Base-by-base conservation (phyloP, 2,888 invertebrate species). In the Drosophila barbarae region DNA sequence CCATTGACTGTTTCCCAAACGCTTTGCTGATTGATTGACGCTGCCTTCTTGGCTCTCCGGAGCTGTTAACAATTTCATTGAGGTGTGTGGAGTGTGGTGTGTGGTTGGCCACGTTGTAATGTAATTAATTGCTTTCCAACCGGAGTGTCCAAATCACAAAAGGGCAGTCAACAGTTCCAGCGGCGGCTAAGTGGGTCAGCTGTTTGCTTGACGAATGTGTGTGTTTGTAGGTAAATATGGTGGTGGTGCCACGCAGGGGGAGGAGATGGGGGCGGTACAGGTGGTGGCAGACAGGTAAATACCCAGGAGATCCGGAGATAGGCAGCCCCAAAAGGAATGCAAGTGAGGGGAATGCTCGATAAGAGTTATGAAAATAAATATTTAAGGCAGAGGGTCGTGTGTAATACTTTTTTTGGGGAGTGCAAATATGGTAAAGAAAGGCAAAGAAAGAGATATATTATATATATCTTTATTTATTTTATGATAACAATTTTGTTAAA, bases 61-160 rank as follows among this genome's bases (percentile, higher is more conserved):
- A 73, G 82, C 76, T 84, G 79, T 78, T 84, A 78, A 84, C 84
- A 82, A 84, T 78, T 67, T 71, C 73, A 71, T 83, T 83, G 77
- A 74, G n/a, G 51, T 51, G 28, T 39, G 28, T 18, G 18, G 18
- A 18, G 18, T 42, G 32, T 57, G 39, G 34, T n/a, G 30, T 38
- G 44, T 32, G n/a, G 13, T 35, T 39, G 69, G 76, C 78, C 79
- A 78, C 78, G 83, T 72, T 59, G 79, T 84, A 82, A 71, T 77
- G 85, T 80, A 75, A 81, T 81, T 83, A 81, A 81, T 81, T 81
- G 85, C 84, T 81, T 72, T 72, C 71, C 74, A 69, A 49, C 69
- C 65, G 38, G 13, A 47, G 75, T 81, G 83, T 78, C 73, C 76
- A 77, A 84, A 71, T 72, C 67, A 69, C 77, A 83, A 78, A 76